Evolutionary conservation across 2,797 vertebrate species (phyloP).

Genomic region (Chrosomus eos): DNA sequence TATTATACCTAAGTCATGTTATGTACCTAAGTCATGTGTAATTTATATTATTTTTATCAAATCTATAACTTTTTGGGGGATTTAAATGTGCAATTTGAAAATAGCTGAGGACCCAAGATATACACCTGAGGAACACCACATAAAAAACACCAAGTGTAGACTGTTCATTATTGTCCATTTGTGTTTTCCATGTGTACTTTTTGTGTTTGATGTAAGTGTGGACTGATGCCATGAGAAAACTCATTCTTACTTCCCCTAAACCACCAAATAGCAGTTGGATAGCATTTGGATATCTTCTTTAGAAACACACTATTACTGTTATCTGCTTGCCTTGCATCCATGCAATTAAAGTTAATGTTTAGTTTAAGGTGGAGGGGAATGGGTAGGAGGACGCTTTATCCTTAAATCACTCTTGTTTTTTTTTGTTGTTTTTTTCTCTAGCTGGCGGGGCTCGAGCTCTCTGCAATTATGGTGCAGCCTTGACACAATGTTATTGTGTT

Average conservation of each 20-base stretch:
- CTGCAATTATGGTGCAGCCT: conserved; percentile 38
- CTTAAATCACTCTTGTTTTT: neutral
- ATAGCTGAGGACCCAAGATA: neutral
- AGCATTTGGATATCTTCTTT: neutral
- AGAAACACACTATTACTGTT: conserved; percentile 15
- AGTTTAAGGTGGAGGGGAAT: conserved; percentile 20
- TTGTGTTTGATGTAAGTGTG: neutral
- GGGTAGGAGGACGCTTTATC: conserved; percentile 10
- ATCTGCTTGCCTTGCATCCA: conserved; percentile 40
- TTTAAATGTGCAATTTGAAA: neutral
- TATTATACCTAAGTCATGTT: neutral
- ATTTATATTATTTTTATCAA: neutral
- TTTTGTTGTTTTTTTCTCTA: neutral
- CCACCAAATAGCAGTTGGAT: neutral
- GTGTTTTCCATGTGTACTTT: neutral
- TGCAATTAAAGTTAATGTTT: conserved; percentile 51
- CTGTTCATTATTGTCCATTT: neutral
- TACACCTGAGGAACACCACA: neutral
- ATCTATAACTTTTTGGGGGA: neutral
- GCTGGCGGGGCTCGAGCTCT: neutral
- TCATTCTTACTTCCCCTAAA: neutral
- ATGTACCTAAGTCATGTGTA: neutral
- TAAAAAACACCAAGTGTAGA: neutral
- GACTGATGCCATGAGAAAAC: neutral
- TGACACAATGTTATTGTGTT: conserved; percentile 39